Percentiles rank a stretch among this genome's conserved stretches.
These are phyloP conservation scores for Scleropages formosus DNA, from an alignment of 2,797 vertebrate genomes.

Conservation along the genomic window DNA sequence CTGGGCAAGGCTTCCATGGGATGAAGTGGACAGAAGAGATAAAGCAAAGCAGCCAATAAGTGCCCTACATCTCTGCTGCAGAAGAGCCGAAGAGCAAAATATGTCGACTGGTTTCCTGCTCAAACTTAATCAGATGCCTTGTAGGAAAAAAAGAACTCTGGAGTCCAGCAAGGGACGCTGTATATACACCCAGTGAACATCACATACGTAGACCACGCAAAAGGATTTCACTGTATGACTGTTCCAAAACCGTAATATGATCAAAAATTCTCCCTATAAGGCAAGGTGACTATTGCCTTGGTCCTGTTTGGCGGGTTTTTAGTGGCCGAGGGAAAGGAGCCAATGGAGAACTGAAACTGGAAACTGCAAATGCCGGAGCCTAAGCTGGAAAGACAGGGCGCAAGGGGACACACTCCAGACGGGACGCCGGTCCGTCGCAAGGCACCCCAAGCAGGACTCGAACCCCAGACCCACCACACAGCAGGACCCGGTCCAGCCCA, in stretches of 20 bases:
- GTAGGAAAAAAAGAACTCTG: not conserved
- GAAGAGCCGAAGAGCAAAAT: too few species aligned
- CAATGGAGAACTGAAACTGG: not conserved
- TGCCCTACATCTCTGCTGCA: too few species aligned
- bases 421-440: too few species aligned
- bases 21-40: too few species aligned
- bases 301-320: not conserved
- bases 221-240: not conserved
- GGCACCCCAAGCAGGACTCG: too few species aligned
- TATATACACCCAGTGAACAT: not conserved
- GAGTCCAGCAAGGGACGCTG: too few species aligned
- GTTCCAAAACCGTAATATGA: not conserved
- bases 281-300: not conserved
- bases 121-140: not conserved
- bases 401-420: too few species aligned
- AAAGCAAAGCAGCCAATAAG: too few species aligned
- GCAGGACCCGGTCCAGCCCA: too few species aligned
- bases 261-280: not conserved
- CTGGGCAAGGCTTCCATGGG: too few species aligned
- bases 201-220: not conserved
- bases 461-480: too few species aligned
- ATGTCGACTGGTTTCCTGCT: too few species aligned
- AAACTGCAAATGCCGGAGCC: not conserved
- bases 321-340: not conserved
- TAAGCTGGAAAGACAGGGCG: not conserved